Evolutionary conservation across 2,888 invertebrate species (phyloP).

Genomic region (Mythimna ferrago): DNA sequence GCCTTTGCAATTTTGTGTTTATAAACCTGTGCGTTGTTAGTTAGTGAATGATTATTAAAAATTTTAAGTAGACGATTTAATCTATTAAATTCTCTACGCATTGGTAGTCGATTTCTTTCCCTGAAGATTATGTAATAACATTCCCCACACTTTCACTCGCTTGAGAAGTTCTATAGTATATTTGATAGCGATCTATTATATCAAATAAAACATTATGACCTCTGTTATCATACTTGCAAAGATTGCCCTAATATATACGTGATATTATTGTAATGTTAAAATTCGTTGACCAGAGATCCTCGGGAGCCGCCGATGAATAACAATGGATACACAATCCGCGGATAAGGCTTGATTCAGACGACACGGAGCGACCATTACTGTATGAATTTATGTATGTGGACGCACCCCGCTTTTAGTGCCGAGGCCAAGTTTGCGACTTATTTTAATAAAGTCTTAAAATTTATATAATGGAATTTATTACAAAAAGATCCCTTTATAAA

Average conservation of each 20-base stretch:
- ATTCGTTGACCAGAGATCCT: constrained; percentile 77
- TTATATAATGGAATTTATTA: not conserved
- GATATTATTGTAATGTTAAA: constrained; percentile 76
- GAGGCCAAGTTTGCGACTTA: constrained; percentile 25
- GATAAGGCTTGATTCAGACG: constrained; percentile 71
- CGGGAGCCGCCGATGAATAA: constrained; percentile 80
- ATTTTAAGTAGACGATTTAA: too few species aligned
- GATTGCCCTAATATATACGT: constrained; percentile 52
- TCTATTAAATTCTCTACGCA: too few species aligned
- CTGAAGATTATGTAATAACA: not conserved
- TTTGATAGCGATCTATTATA: constrained; percentile 1
- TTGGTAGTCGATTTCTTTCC: too few species aligned
- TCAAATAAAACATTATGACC: constrained; percentile 38
- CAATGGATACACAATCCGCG: constrained; percentile 77
- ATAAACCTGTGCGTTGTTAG: too few species aligned
- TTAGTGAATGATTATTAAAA: too few species aligned
- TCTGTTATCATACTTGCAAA: constrained; percentile 53
- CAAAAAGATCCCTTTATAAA: not conserved
- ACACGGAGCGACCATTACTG: constrained; percentile 84
- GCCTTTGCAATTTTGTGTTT: too few species aligned
- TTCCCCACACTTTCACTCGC: not conserved
- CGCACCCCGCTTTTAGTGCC: constrained; percentile 49
- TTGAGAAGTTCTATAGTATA: not conserved
- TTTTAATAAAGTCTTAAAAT: constrained; percentile 19
- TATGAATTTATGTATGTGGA: constrained; percentile 87